Conservation (phyloP, 2,888 invertebrate species). For the Thysanoteuthis rhombus region DNA sequence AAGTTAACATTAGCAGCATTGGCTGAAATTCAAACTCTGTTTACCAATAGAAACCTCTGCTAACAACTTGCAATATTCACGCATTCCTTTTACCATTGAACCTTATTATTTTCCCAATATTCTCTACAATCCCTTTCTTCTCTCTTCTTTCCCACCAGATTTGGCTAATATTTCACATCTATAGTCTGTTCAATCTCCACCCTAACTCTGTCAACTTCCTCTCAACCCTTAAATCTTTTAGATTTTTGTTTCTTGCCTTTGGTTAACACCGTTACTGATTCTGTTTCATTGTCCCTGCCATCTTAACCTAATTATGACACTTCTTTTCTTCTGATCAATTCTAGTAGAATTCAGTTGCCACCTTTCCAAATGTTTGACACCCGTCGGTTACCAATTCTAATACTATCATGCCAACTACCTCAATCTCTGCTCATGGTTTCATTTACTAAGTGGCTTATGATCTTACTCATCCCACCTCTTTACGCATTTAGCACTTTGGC, state of each 20-base stretch:
- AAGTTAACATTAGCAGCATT: too few relatives aligned
- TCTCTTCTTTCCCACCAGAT: background rate
- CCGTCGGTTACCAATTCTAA: background rate
- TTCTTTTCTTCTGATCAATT: background rate
- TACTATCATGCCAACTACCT: background rate
- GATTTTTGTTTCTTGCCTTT: background rate
- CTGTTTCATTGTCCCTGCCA: background rate
- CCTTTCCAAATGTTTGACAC: background rate
- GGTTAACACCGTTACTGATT: background rate
- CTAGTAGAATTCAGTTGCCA: background rate
- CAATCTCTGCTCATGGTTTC: background rate
- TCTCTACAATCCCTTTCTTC: background rate
- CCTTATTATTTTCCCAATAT: background rate
- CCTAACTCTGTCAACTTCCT: background rate
- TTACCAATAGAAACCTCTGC: too few relatives aligned
- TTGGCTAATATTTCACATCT: background rate
- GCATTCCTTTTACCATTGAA: background rate
- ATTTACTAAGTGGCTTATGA: background rate
- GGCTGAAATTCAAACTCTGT: too few relatives aligned
- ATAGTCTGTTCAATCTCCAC: background rate
- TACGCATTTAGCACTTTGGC: background rate
- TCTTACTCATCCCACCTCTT: background rate
- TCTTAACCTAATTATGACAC: background rate
- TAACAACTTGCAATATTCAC: too few relatives aligned
- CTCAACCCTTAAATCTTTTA: background rate